Percentiles rank a stretch among this genome's conserved stretches.
These are phyloP conservation scores for Colletes gigas DNA, from an alignment of 1,140 invertebrate species.

Conservation along the genomic window DNA sequence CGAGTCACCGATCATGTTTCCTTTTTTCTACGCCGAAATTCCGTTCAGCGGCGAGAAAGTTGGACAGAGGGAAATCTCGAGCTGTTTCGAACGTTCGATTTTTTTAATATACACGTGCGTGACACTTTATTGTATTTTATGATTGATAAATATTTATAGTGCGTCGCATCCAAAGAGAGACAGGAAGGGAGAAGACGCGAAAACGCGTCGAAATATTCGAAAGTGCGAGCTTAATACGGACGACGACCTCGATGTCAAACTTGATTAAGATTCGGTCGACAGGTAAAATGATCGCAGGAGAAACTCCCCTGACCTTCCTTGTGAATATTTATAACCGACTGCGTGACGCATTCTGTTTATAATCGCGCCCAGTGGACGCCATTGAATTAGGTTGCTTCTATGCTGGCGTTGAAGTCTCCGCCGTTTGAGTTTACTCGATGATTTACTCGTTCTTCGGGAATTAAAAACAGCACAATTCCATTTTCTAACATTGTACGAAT, in stretches of 20 bases:
- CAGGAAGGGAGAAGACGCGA: neutral
- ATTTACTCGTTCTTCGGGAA: too few species aligned
- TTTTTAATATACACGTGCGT: neutral
- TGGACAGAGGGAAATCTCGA: neutral
- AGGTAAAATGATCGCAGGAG: slow-evolving; percentile 24
- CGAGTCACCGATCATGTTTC: slow-evolving; percentile 29
- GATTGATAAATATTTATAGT: neutral
- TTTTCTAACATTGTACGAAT: too few species aligned
- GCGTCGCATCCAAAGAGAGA: neutral
- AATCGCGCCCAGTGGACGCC: neutral
- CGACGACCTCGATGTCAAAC: slow-evolving; percentile 46
- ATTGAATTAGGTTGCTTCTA: slow-evolving; percentile 8
- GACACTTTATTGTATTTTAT: neutral
- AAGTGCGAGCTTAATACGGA: slow-evolving; percentile 53
- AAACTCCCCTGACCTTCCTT: slow-evolving; percentile 59
- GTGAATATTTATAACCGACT: slow-evolving; percentile 59
- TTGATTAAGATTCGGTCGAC: slow-evolving; percentile 48
- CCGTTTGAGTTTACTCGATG: too few species aligned
- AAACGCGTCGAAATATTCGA: slow-evolving; percentile 43
- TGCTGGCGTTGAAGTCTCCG: slow-evolving; percentile 8
- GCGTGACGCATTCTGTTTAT: slow-evolving; percentile 48
- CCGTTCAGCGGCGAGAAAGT: slow-evolving; percentile 48
- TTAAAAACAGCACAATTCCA: too few species aligned
- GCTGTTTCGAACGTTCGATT: neutral
- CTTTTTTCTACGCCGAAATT: slow-evolving; percentile 28